Base-by-base conservation (phyloP, 1,140 invertebrate species). In the Oreohelix idahoensis region DNA sequence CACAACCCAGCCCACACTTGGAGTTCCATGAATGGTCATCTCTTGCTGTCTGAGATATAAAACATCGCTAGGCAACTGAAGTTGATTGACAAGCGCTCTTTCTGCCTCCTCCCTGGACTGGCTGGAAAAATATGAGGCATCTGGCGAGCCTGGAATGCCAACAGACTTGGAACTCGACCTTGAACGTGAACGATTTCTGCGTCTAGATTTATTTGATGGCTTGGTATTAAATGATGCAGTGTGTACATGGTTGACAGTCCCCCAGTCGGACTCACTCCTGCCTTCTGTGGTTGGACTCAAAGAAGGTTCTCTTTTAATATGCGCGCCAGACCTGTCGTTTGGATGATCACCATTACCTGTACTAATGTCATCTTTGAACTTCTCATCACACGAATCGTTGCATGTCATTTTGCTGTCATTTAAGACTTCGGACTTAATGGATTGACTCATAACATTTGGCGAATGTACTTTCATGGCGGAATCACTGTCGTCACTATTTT, bases 21-120 rank as follows among this genome's bases (percentile, higher is more conserved):
- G 77, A 45, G 53, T 86, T 38, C 77, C 84, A 63, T 79, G 86
- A 66, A 83, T 85, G 81, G 23, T 87, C 42, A 89, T 87, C 10
- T 90, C 86, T 20, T 89, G 74, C 70, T 88, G 87, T 78, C 87
- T 86, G n/a, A 91, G 74, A 49, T 86, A 86, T 35, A 91, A 84
- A 23, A 91, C 86, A 66, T 91, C 89, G 26, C 85, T 88, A 20
- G 90, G 89, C 32, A 91, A 83, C 81, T 89, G 88, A 15, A 91
- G 81, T 15, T 89, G 86, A 51, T 87, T 87, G 71, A 87, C 84
- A 38, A 90, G 74, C 0, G 80, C 77, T 69, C 69, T 69, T 39
- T 82, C 81, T 58, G 84, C 87, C 45, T 82, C 71, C 49, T 75
- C 70, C 11, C 71, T 39, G 0, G 71, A 20, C 26, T 71, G 79